A percentile compares a stretch with the other conserved stretches of the same genome.
These are phyloP conservation scores for Tokudaia tokunoshimensis DNA, from an alignment of 2,797 vertebrate species.

Conservation along the genomic window DNA sequence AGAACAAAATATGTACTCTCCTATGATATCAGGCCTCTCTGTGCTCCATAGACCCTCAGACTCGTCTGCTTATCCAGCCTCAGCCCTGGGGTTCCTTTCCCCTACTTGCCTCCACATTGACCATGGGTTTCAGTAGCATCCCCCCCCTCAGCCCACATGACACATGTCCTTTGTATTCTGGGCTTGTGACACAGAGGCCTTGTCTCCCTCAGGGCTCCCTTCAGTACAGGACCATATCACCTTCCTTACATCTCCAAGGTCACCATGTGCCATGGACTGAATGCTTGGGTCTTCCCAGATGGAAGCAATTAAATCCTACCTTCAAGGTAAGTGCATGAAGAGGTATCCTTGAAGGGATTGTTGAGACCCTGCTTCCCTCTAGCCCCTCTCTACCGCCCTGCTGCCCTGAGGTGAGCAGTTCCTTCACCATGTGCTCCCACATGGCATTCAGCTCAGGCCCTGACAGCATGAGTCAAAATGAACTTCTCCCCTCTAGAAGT, in stretches of 20 bases:
- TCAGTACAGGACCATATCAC: rapidly evolving
- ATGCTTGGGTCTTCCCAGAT: neutral
- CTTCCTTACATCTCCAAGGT: neutral
- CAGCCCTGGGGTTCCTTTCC: neutral
- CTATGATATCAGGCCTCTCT: no score
- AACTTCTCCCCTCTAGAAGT: neutral
- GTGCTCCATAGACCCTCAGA: neutral
- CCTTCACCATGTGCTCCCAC: neutral
- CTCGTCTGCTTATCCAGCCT: neutral
- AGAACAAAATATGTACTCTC: rapidly evolving
- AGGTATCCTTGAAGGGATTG: neutral
- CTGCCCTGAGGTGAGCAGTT: neutral
- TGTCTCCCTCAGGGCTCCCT: neutral
- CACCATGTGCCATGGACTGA: no score
- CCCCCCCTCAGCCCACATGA: rapidly evolving
- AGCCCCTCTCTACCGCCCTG: neutral
- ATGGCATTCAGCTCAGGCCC: neutral
- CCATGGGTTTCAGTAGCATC: neutral
- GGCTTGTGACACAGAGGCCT: neutral
- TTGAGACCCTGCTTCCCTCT: neutral
- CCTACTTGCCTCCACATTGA: neutral
- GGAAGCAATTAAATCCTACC: neutral
- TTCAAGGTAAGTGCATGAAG: neutral
- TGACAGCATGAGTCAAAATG: neutral
- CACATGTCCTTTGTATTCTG: neutral